Conservation (phyloP, 2,113 vertebrate species). For the Corvus cornix region DNA sequence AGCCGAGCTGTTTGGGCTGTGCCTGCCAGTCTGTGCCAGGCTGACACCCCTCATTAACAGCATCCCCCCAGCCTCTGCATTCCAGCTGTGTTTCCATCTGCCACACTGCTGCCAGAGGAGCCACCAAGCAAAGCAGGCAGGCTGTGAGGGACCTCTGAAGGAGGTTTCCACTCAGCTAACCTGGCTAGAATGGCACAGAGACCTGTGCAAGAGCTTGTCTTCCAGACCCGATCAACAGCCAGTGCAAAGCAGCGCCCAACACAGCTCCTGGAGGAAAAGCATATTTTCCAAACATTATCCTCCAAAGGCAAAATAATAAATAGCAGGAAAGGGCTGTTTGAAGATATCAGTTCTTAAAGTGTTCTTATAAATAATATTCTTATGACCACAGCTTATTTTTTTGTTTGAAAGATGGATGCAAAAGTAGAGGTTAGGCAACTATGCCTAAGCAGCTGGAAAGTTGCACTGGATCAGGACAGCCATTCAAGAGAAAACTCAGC, state of each 20-base stretch:
- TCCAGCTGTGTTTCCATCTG: neutral
- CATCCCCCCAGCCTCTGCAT: neutral
- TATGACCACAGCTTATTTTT: too few relatives aligned
- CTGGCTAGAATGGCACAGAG: neutral
- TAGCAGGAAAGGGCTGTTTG: neutral
- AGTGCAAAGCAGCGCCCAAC: neutral
- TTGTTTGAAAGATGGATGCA: neutral
- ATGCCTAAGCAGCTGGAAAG: neutral
- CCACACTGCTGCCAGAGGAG: neutral
- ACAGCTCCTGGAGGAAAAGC: neutral
- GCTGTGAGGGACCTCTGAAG: neutral
- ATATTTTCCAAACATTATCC: neutral
- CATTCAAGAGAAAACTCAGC: neutral
- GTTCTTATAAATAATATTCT: neutral
- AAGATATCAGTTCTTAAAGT: neutral
- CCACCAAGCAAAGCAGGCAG: neutral
- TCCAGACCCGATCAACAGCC: neutral
- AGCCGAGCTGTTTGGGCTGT: accelerated
- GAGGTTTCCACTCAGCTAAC: neutral
- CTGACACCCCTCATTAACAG: neutral
- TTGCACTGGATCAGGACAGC: neutral
- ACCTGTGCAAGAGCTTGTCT: neutral
- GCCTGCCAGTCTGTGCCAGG: accelerated
- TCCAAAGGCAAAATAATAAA: neutral
- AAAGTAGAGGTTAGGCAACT: neutral